Conservation (phyloP, 2,888 invertebrate genomes). For the Alcis repandata region DNA sequence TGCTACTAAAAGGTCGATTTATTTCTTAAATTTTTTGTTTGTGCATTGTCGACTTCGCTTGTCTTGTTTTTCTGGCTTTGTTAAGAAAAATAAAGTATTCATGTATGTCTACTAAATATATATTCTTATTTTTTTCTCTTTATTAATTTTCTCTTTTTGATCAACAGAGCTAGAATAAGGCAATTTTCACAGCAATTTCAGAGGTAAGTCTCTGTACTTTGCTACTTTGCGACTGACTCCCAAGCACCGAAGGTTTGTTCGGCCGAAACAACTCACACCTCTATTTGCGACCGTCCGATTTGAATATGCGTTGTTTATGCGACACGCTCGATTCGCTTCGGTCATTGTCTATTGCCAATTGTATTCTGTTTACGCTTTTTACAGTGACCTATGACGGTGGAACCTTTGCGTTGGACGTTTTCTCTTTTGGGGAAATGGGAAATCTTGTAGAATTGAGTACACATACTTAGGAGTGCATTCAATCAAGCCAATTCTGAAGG, state of each 20-base stretch:
- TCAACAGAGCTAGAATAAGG: no score
- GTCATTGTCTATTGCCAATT: constrained; percentile 38
- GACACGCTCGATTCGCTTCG: constrained; percentile 48
- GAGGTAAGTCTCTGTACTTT: neutral
- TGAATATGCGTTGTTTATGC: constrained; percentile 57
- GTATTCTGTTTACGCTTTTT: constrained; percentile 30
- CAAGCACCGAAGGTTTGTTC: constrained; percentile 60
- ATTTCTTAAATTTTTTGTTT: no score
- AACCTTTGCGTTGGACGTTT: constrained; percentile 23
- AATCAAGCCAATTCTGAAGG: neutral
- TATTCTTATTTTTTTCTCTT: no score
- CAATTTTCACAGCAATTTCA: neutral
- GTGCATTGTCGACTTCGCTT: no score
- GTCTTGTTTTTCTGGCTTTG: no score
- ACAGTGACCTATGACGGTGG: constrained; percentile 25
- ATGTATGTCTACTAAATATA: no score
- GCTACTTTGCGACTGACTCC: neutral
- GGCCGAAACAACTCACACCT: constrained; percentile 63
- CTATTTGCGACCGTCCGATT: constrained; percentile 54
- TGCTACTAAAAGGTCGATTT: no score
- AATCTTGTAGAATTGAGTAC: neutral
- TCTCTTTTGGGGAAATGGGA: constrained; percentile 11
- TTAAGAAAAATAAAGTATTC: no score
- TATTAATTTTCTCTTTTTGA: no score
- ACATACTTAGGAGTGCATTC: neutral